Evolutionary conservation across 35 echinoderm and acorn worm species (phyloP).

Genomic region (Apostichopus californicus): DNA sequence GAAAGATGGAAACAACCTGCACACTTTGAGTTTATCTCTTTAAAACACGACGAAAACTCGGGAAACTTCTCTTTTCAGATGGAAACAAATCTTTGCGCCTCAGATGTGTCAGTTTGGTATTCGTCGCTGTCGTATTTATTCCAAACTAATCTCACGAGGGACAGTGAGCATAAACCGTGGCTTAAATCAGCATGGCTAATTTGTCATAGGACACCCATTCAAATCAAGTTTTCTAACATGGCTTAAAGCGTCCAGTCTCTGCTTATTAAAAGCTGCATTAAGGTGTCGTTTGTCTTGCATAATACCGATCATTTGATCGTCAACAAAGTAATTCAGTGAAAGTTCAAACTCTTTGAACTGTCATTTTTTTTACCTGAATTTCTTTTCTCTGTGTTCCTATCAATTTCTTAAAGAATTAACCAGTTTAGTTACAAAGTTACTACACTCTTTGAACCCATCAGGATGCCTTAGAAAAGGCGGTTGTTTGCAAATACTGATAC

Average conservation of each 20-base stretch:
- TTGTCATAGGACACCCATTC: constrained; percentile 25
- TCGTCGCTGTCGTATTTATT: constrained; percentile 28
- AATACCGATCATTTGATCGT: neutral
- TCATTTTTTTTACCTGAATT: neutral
- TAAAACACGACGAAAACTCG: neutral
- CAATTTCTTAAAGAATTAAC: neutral
- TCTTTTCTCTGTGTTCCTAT: neutral
- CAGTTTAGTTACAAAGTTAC: neutral
- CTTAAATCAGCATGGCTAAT: constrained; percentile 46
- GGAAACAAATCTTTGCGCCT: neutral
- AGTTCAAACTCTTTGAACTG: neutral
- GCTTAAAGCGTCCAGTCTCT: neutral
- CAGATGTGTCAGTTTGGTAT: constrained; percentile 38
- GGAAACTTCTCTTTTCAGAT: neutral
- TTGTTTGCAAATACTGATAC: too few relatives aligned
- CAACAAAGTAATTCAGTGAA: neutral
- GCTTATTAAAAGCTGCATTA: neutral
- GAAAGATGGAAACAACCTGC: too few relatives aligned
- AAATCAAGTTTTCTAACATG: constrained; percentile 16
- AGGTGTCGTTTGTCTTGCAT: constrained; percentile 4
- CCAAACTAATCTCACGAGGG: constrained; percentile 18
- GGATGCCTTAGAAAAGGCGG: too few relatives aligned
- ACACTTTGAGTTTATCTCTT: neutral
- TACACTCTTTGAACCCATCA: neutral
- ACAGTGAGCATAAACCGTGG: neutral